Base-by-base conservation (phyloP, 2,797 vertebrate genomes). In the Gadopsis bispinosus region DNA sequence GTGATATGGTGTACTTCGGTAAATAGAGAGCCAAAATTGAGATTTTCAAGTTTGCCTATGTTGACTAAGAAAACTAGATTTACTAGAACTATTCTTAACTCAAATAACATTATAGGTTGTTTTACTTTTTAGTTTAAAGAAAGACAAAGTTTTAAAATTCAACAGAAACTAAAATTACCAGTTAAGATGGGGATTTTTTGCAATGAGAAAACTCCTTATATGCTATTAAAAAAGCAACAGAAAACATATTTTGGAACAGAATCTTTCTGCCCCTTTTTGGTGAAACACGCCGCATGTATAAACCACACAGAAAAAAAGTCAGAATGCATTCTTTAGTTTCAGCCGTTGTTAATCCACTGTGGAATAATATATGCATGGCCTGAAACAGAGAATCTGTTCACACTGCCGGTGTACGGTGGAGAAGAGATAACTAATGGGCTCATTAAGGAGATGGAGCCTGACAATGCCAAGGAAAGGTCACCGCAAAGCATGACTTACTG, bases 401-500 rank as follows among this genome's bases (percentile, higher is more conserved):
- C 80, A 83, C 78, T 63, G 75, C 75, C 58, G 67, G 26, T 86
- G 75, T 55, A 64, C 4, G 69, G 67, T 62, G 80, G 83, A 85
- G 75, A 53, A 89, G 68, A 85, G 66, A 86, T 81, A 89, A 88
- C 83, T 90, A 93, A 92, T 90, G 79, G 89, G 84, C 90, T 92
- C 91, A 89, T 92, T 92, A 91, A 88, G 73, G 69, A 89, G 83
- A 88, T 69, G 68, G 81, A 88, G 86, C 83, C 88, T 75, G 86
- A 81, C 80, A 86, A 85, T 79, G 80, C 72, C 85, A 86, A 88
- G 74, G 83, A 88, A 92, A 94, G 87, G 90, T 91, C 94, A 95
- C 93, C 9, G 93, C 96, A 97, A 88, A 95, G 94, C 93, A 94
- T 83, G 91, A 99, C 97, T 99, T 99, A 99, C 97, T 96, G 97